These are phyloP conservation scores for Prionailurus bengalensis DNA, from an alignment of 2,113 vertebrate species.

Conservation along the genomic window DNA sequence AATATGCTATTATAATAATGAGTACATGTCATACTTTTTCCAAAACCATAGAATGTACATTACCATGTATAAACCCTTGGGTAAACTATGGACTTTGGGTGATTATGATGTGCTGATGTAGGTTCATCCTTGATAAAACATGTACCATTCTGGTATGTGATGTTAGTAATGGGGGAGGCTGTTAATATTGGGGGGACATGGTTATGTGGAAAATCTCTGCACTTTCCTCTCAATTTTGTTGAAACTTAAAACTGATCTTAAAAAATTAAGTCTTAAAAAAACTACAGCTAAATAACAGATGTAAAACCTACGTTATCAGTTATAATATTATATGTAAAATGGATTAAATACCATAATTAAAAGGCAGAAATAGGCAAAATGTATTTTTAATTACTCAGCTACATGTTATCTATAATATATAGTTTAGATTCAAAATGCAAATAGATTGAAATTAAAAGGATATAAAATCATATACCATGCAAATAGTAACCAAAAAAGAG, in stretches of 20 bases:
- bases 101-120: not conserved
- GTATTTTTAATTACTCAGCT: not conserved
- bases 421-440: not conserved
- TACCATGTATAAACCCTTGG: not conserved
- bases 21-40: not conserved
- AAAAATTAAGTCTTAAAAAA: not conserved
- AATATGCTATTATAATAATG: not conserved
- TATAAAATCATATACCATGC: not conserved
- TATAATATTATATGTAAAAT: not conserved
- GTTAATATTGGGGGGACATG: not conserved
- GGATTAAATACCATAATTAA: not conserved
- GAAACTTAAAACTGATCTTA: not conserved
- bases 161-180: not conserved
- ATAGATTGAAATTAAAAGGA: not conserved
- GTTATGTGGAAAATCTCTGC: not conserved
- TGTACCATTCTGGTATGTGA: not conserved
- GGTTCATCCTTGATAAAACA: not conserved
- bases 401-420: too few relatives aligned
- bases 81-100: not conserved
- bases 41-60: not conserved
- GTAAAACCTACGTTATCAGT: not conserved
- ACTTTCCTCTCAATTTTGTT: not conserved
- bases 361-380: not conserved
- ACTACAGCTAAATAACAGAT: not conserved
- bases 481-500: not conserved